Evolutionary conservation across 2,797 vertebrate species (phyloP).

Genomic region (Tachyglossus aculeatus): DNA sequence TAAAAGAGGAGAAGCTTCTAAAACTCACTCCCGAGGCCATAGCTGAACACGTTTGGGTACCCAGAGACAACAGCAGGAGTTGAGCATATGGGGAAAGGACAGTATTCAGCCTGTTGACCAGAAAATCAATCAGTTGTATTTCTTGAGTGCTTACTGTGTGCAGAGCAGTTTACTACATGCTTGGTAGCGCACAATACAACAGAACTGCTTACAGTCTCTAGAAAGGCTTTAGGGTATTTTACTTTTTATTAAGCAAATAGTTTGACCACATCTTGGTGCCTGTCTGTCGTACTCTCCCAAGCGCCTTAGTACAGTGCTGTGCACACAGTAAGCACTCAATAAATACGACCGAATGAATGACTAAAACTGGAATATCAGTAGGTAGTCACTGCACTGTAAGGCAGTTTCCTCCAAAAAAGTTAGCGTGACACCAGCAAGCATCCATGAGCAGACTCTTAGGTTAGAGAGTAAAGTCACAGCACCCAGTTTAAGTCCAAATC

Average conservation of each 20-base stretch:
- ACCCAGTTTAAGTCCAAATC: slow-evolving; percentile 57
- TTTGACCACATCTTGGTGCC: no score
- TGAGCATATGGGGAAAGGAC: slow-evolving; percentile 1
- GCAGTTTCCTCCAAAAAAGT: slow-evolving; percentile 62
- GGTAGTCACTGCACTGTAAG: slow-evolving; percentile 58
- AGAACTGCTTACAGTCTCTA: no score
- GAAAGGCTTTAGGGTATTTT: slow-evolving; percentile 60
- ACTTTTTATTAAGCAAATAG: slow-evolving; percentile 64
- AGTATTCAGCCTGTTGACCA: slow-evolving; percentile 43
- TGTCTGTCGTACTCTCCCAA: no score
- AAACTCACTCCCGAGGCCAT: background rate
- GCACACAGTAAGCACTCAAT: no score
- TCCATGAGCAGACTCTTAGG: slow-evolving; percentile 41
- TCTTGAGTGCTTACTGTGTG: no score
- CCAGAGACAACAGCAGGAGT: background rate
- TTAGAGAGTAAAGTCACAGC: slow-evolving; percentile 55
- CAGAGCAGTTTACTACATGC: no score
- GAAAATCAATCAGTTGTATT: slow-evolving; percentile 58
- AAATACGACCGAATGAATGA: no score
- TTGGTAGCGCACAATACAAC: no score
- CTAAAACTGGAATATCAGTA: slow-evolving; percentile 68
- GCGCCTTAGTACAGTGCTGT: no score
- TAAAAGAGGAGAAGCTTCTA: background rate
- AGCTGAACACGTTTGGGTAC: background rate
- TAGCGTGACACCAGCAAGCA: slow-evolving; percentile 37